These are phyloP conservation scores for Phataginus tetradactyla DNA, from an alignment of 2,797 vertebrate species.

Conservation along the genomic window DNA sequence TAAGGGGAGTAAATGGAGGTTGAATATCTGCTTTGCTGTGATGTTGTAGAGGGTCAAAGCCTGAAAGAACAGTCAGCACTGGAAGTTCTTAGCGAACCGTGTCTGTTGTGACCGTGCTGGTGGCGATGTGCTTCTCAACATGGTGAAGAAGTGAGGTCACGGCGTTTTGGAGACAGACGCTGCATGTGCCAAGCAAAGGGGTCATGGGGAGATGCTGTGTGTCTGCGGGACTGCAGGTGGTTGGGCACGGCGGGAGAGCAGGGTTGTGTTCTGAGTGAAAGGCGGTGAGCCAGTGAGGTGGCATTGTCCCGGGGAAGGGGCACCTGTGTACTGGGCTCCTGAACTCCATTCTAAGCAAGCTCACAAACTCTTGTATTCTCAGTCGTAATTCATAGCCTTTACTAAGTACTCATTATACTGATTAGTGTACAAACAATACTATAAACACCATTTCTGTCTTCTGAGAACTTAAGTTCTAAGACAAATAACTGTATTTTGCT, in stretches of 20 bases:
- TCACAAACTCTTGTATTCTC: not conserved
- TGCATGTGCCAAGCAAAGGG: not conserved
- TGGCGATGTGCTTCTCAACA: not conserved
- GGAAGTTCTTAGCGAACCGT: not conserved
- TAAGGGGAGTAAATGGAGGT: not conserved
- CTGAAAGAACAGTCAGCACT: not conserved
- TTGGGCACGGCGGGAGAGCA: not conserved
- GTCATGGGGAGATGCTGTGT: not conserved
- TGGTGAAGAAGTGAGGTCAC: not conserved
- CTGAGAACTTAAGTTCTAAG: not conserved
- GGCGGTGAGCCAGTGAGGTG: not conserved
- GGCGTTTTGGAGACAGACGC: not conserved
- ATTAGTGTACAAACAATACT: not conserved
- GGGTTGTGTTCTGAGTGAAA: not conserved
- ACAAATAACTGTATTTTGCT: not conserved
- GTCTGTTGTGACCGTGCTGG: not conserved
- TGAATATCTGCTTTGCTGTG: not conserved
- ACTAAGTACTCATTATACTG: not conserved
- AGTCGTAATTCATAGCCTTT: not conserved
- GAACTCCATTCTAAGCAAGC: not conserved
- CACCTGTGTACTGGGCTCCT: not conserved
- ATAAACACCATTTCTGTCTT: not conserved
- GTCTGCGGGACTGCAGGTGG: not conserved
- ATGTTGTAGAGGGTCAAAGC: not conserved
- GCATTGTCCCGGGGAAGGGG: not conserved